Percentiles rank a stretch among this genome's conserved stretches.
Evolutionary conservation across 2,888 invertebrate genomes (phyloP).

Genomic region (Cartodere bifasciata): DNA sequence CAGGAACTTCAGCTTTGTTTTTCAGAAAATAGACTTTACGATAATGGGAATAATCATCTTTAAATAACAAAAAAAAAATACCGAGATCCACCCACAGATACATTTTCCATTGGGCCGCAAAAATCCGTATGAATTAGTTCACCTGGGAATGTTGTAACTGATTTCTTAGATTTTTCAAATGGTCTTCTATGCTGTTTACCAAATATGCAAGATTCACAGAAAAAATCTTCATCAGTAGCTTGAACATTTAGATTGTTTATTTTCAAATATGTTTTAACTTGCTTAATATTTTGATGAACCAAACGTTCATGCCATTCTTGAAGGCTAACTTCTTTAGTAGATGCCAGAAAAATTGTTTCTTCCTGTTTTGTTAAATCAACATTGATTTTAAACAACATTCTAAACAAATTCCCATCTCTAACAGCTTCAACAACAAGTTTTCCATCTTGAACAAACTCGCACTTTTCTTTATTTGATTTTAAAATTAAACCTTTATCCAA

Average conservation of each 20-base stretch:
- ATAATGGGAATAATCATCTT: slow-evolving; percentile 17
- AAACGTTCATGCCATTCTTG: slow-evolving; percentile 16
- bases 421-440: too few species aligned
- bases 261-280: slow-evolving; percentile 12
- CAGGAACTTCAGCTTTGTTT: slow-evolving; percentile 15
- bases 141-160: background rate
- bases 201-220: slow-evolving; percentile 1
- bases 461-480: too few species aligned
- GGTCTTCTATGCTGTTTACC: slow-evolving; percentile 7
- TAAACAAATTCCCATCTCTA: too few species aligned
- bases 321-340: too few species aligned
- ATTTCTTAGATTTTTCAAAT: slow-evolving; percentile 4
- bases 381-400: too few species aligned
- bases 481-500: too few species aligned
- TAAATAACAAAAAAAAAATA: slow-evolving; percentile 15
- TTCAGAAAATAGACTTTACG: slow-evolving; percentile 16
- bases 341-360: too few species aligned
- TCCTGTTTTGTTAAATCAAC: too few species aligned
- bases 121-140: slow-evolving; percentile 13
- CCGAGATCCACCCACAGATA: slow-evolving; percentile 8
- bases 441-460: too few species aligned
- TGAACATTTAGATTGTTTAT: slow-evolving; percentile 9
- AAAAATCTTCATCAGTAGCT: background rate
- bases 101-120: slow-evolving; percentile 12
- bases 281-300: slow-evolving; percentile 19